Base-by-base conservation (phyloP, 1,140 invertebrate species). In the Neodiprion virginianus region DNA sequence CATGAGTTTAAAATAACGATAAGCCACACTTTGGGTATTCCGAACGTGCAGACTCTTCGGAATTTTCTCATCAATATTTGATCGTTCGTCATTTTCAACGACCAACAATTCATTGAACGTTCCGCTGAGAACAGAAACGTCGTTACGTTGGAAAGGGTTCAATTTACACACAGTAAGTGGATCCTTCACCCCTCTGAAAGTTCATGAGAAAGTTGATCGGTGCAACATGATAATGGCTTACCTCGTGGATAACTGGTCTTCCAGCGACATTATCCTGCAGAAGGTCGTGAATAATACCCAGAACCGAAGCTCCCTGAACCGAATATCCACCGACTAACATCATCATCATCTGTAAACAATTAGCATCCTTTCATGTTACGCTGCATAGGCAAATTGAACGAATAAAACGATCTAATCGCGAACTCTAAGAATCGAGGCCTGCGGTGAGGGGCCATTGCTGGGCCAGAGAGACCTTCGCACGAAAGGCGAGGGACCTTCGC, bases 261-360 rank as follows among this genome's bases (percentile, higher is more conserved):
- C 84, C 86, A 48, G 81, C 84, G 14, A 87, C 0, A 71, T 87
- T 88, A 69, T 80, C 75, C 76, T 87, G 84, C 48, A 88, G 10
- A 7, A 86, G 8, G 71, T 87, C 85, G 11, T 80, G 80, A 48
- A 87, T 72, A n/a, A 84, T 67, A 8, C 77, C 73, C 11, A 81
- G 75, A 0, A 77, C 47, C 47, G 80, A 69, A n/a, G 77, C 48
- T 28, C 76, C 77, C 49, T 69, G 72, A 11, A 75, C 76, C 53
- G 72, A 14, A 21, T 23, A n/a, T 73, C 12, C 73, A 69, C 8
- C 21, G 7, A 81, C 48, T n/a, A 75, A 17, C 28, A 77, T 72
- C 40, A 78, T 23, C 77, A 12, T 5, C 21, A 69, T 69, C 21
- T 69, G 40, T 69, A 69, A 23, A 14, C 61, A 65, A 17, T 65